A percentile compares a stretch with the other conserved stretches of the same genome.
These are phyloP conservation scores for Atta colombica DNA, from an alignment of 1,140 invertebrate genomes.

Conservation along the genomic window DNA sequence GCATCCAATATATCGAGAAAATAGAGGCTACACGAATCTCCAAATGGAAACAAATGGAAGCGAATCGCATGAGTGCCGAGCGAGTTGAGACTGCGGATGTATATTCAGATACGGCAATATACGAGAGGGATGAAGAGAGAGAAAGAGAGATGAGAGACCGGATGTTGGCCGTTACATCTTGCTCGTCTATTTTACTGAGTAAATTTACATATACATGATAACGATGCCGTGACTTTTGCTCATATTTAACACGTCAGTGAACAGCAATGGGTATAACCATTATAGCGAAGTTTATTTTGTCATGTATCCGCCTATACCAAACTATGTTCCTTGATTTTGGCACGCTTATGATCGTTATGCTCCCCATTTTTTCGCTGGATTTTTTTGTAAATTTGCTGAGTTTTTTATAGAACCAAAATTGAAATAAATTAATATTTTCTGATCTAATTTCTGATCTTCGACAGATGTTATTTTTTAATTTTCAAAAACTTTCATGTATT, in stretches of 20 bases:
- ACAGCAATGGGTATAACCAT: conserved; percentile 38
- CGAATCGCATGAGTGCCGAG: conserved; percentile 16
- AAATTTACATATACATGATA: conserved; percentile 57
- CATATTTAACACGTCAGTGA: conserved; percentile 51
- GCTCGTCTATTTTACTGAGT: conserved; percentile 32
- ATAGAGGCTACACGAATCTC: conserved; percentile 7
- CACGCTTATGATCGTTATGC: not conserved
- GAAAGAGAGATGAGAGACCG: conserved; percentile 7
- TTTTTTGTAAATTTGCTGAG: not conserved
- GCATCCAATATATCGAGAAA: conserved; percentile 34
- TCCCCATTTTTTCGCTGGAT: not conserved
- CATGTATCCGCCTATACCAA: not conserved
- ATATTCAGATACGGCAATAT: conserved; percentile 13
- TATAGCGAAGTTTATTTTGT: conserved; percentile 43
- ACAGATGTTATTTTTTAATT: not conserved
- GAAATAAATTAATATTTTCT: not conserved
- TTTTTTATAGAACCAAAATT: not conserved
- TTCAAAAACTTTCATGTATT: not conserved
- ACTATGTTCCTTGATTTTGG: conserved; percentile 20
- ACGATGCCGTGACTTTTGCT: conserved; percentile 53
- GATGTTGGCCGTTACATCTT: conserved; percentile 57
- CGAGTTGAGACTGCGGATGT: conserved; percentile 5
- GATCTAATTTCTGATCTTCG: not conserved
- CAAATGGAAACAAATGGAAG: conserved; percentile 26
- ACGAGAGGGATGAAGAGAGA: conserved; percentile 1